These are phyloP conservation scores for Archivesica marissinica DNA, from an alignment of 1,140 invertebrate species.

Conservation along the genomic window DNA sequence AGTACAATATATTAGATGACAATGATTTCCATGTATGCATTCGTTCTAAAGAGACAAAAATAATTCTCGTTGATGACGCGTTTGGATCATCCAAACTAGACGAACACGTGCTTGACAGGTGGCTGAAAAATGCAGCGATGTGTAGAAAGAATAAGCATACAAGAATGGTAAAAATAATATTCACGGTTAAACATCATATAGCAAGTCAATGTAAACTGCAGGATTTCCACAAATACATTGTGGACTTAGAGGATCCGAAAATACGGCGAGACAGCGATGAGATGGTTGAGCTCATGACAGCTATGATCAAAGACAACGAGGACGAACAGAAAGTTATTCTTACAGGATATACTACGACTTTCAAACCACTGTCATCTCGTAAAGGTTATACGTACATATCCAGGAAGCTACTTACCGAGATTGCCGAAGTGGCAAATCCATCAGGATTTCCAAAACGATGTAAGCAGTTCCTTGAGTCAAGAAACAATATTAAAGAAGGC, in stretches of 20 bases:
- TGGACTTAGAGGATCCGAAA: conserved; percentile 8
- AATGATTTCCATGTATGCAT: not conserved
- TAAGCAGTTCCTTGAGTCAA: not conserved
- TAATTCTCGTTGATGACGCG: not conserved
- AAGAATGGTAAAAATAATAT: not conserved
- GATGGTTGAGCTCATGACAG: not conserved
- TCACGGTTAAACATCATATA: conserved; percentile 10
- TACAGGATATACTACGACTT: too few species aligned
- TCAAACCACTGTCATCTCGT: not conserved
- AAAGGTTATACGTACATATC: not conserved
- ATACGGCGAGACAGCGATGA: not conserved
- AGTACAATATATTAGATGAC: not conserved
- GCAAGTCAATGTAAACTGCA: not conserved
- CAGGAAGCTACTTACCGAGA: not conserved
- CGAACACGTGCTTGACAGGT: not conserved
- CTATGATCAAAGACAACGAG: not conserved
- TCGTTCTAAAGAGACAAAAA: not conserved
- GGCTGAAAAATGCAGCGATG: not conserved
- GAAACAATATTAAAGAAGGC: not conserved
- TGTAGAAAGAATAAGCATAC: not conserved
- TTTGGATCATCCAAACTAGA: not conserved
- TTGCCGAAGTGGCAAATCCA: not conserved
- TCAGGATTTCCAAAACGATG: conserved; percentile 11
- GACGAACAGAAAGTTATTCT: not conserved
- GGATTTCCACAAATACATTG: not conserved